These are phyloP conservation scores for Cryptocheilus praepositus DNA, from an alignment of 2,888 invertebrate species.

Conservation along the genomic window DNA sequence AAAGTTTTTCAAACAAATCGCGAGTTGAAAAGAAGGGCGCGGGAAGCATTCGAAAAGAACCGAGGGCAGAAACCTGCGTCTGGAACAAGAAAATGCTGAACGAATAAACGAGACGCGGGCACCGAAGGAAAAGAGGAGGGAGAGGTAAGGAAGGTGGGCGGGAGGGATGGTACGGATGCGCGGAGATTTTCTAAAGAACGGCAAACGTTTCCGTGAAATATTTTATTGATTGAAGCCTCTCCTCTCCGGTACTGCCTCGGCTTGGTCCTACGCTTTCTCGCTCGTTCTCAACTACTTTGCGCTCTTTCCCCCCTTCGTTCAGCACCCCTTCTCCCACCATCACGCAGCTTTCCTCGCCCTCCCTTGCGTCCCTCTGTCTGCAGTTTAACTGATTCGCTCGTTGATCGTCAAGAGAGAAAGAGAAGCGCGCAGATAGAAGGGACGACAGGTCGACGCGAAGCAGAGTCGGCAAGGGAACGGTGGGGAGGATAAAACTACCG, in stretches of 20 bases:
- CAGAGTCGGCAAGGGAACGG: neutral
- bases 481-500: neutral
- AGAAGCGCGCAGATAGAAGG: neutral
- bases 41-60: neutral
- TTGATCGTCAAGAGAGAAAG: slow-evolving; percentile 26
- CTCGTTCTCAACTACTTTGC: slow-evolving; percentile 20
- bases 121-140: neutral
- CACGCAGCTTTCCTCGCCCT: slow-evolving; percentile 17
- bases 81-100: neutral
- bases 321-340: neutral
- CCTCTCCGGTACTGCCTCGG: slow-evolving; percentile 39
- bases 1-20: neutral
- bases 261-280: slow-evolving; percentile 24
- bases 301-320: slow-evolving; percentile 4
- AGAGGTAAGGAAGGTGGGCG: neutral
- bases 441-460: neutral
- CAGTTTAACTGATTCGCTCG: slow-evolving; percentile 43
- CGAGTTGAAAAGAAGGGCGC: neutral
- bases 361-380: slow-evolving; percentile 15
- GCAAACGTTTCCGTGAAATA: slow-evolving; percentile 67
- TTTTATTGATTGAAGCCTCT: slow-evolving; percentile 69
- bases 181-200: slow-evolving; percentile 58
- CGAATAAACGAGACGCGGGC: neutral
- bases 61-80: neutral
- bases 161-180: slow-evolving; percentile 33